These are phyloP conservation scores for Narcine bancroftii DNA, from an alignment of 2,113 vertebrate species.

Conservation along the genomic window DNA sequence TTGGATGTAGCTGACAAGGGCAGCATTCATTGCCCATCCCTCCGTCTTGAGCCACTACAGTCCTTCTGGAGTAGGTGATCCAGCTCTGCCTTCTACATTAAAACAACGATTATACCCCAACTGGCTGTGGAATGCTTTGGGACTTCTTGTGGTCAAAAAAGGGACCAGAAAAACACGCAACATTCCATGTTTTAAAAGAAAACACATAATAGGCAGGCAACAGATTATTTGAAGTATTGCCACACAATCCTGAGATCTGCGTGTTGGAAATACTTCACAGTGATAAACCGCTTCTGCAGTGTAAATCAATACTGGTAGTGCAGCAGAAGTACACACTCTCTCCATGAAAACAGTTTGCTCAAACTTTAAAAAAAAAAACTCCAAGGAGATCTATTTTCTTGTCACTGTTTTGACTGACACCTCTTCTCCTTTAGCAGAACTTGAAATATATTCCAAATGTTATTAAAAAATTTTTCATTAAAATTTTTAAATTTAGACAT, in stretches of 20 bases:
- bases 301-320: neutral
- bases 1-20: no score
- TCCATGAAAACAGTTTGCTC: neutral
- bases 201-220: no score
- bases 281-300: neutral
- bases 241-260: neutral
- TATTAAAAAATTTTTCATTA: no score
- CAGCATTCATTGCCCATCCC: no score
- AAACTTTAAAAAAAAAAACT: neutral
- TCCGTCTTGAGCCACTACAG: no score
- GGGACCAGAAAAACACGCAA: neutral
- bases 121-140: neutral
- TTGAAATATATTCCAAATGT: no score
- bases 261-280: neutral
- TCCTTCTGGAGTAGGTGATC: no score
- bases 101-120: neutral
- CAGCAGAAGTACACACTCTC: neutral
- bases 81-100: neutral
- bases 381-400: neutral
- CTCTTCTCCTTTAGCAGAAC: no score
- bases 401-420: neutral
- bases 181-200: neutral
- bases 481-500: no score
- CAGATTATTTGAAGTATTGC: neutral
- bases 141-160: neutral